Evolutionary conservation across 2,113 vertebrate species (phyloP), one percentile per base, ranked within the genome.

Genomic region (Protobothrops mucrosquamatus): DNA sequence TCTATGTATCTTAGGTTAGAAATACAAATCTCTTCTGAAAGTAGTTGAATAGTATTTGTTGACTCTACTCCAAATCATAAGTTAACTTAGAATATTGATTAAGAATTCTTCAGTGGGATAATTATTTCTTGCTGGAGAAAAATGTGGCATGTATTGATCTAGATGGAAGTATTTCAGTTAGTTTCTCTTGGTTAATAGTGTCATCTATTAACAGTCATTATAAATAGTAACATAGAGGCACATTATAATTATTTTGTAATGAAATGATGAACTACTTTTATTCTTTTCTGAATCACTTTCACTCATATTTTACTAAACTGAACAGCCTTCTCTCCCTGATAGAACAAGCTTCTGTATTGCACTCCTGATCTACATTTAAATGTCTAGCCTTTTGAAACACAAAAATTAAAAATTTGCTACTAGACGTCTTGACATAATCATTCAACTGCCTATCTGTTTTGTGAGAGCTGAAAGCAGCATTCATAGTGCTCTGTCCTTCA

Each of bases 221-320:
- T 98, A 98, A 99, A 99, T 99, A 98, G 98, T 97, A 97, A 98
- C 96, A 56, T 97, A 98, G 97, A 95, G 89, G 95, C 97, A 89
- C 96, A 96, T 97, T 98, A 98, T 99, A 99, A 99, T 99, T 99
- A 98, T 98, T 98, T 98, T 98, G 98, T 98, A 98, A 98, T 98
- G 98, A 98, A 99, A 98, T 98, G 98, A 98, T 98, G 98, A 98
- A 98, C 97, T 98, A 97, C 96, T 95, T 94, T 94, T 94, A 96
- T 95, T 95, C 87, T 52, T 96, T 97, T 95, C 95, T 91, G 89
- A 85, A 90, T 61, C 93, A 93, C 92, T 91, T 95, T 94, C 95
- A 93, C 51, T 95, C 92, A 85, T 96, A 94, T 95, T 98, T 98
- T 97, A 97, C 96, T 96, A 96, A 95, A 94, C 96, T 97, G 97